Conservation (phyloP, 2,113 vertebrate genomes). For the Leucoraja erinaceus region DNA sequence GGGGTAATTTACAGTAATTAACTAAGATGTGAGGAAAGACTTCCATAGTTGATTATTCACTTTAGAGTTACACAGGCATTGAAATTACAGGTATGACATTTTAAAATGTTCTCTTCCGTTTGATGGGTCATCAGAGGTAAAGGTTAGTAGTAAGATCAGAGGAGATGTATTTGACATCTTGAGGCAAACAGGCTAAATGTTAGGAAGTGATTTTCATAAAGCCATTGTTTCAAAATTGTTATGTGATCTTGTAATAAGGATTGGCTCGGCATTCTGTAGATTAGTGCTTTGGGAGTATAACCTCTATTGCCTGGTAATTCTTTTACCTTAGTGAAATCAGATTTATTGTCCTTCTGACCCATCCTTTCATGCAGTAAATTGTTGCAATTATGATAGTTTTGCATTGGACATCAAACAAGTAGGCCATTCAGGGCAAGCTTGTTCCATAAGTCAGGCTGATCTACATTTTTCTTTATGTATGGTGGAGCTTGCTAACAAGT, state of each 20-base stretch:
- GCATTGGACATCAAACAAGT: too few species aligned
- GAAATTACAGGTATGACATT: not conserved
- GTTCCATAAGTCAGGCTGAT: too few species aligned
- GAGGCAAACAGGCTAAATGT: not conserved
- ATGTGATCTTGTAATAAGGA: not conserved
- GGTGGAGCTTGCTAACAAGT: too few species aligned
- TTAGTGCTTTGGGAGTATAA: not conserved
- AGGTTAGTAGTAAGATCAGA: not conserved
- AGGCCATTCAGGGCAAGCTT: too few species aligned
- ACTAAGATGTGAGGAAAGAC: not conserved
- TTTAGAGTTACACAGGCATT: not conserved
- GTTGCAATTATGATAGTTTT: not conserved
- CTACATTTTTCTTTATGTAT: too few species aligned
- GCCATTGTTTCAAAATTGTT: not conserved
- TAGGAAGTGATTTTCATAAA: not conserved
- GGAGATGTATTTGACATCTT: not conserved
- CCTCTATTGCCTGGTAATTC: not conserved
- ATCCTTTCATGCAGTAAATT: not conserved
- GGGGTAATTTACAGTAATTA: too few species aligned
- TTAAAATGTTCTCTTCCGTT: not conserved
- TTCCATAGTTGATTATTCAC: not conserved
- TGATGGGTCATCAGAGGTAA: not conserved
- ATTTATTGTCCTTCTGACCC: not conserved
- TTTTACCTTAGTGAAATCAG: too few species aligned
- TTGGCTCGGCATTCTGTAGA: not conserved